Evolutionary conservation across 2,888 invertebrate genomes (phyloP), one percentile per base, ranked within the genome.

Genomic region (Synanthedon vespiformis): DNA sequence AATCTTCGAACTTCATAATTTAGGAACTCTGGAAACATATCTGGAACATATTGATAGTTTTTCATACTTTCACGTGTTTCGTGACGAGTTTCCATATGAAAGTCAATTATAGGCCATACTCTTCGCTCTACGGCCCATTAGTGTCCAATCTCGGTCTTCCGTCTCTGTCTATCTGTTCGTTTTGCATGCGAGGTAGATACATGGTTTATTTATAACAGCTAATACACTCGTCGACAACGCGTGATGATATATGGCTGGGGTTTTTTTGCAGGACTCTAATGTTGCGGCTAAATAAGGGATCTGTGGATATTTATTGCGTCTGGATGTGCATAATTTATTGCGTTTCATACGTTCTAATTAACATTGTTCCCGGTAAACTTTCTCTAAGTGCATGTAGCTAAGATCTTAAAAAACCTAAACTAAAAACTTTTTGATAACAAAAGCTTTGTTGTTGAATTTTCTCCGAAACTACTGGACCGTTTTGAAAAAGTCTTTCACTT

Each of bases 151-250:
- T 50, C 40, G 41, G 50, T 52, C 53, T 52, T 54, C 53, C 49
- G 54, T 52, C 54, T 52, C 53, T 52, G 27, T 48, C 53, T 50
- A 40, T 41, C 48, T 50, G 50, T 50, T 50, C 51, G 34, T 48
- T 14, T 48, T 48, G 40, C 40, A 51, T 41, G n/a, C 34, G 34
- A 51, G 40, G 41, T 40, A 16, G 12, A 51, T 16, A 51, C 40
- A 8, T 10, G n/a, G 14, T 51, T 40, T 51, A 52, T 56, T 56
- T 56, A 56, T 56, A 56, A 18, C 52, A 40, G 40, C 54, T 56
- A 56, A 54, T 56, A 54, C 53, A 54, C 53, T 48, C 50, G 56
- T 49, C 52, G 56, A 53, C 56, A 54, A 51, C 53, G 14, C 40
- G 49, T 18, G 54, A 56, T 56, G 54, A 54, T 52, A 40, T 52